A percentile compares a stretch with the other conserved stretches of the same genome.
Conservation (phyloP, 2,888 invertebrate genomes). For the Apamea crenata region DNA sequence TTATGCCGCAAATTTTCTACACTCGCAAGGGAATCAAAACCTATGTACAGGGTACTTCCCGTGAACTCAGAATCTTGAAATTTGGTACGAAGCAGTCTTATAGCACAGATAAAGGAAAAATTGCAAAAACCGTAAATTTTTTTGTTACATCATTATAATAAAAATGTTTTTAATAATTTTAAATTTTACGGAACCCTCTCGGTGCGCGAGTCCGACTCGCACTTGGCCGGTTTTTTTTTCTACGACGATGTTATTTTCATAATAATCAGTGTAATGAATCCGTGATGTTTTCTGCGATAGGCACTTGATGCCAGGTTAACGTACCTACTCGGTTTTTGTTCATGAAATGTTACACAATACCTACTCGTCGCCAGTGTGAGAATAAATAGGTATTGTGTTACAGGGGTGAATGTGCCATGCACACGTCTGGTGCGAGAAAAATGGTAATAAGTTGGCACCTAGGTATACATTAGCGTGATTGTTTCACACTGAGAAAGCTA, state of each 20-base stretch:
- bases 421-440: constrained; percentile 46
- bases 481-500: not conserved
- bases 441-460: constrained; percentile 22
- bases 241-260: constrained; percentile 33
- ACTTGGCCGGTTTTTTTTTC: too few species aligned
- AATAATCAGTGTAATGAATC: constrained; percentile 38
- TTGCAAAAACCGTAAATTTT: too few species aligned
- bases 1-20: too few species aligned
- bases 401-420: constrained; percentile 43
- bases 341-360: constrained; percentile 55
- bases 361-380: constrained; percentile 48
- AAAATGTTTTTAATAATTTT: too few species aligned
- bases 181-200: too few species aligned
- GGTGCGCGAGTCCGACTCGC: too few species aligned
- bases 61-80: too few species aligned
- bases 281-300: constrained; percentile 35
- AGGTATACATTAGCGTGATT: not conserved
- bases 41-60: too few species aligned
- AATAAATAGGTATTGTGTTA: constrained; percentile 55
- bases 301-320: constrained; percentile 54
- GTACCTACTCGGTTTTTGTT: constrained; percentile 59
- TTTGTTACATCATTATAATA: too few species aligned
- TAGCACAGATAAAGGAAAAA: too few species aligned
- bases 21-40: too few species aligned
- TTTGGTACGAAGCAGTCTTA: too few species aligned